Conservation (phyloP, 2,113 vertebrate genomes). For the Australoheros scitulus region DNA sequence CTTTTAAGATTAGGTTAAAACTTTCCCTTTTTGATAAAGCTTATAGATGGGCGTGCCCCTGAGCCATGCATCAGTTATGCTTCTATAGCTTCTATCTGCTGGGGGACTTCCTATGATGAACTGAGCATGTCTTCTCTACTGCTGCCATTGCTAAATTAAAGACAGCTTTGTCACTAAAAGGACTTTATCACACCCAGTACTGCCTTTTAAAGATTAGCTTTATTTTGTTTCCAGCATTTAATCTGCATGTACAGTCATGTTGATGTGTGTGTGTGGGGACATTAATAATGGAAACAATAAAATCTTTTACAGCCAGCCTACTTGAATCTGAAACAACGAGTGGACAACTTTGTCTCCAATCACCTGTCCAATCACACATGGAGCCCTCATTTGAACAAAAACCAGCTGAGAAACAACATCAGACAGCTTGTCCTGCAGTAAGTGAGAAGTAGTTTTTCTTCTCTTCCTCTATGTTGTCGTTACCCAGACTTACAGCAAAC, state of each 20-base stretch:
- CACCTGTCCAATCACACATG: slow-evolving; percentile 97
- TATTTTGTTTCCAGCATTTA: background rate
- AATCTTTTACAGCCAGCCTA: slow-evolving; percentile 88
- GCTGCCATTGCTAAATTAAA: no score
- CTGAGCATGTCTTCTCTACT: no score
- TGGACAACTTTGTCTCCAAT: slow-evolving; percentile 98
- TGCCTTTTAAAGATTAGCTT: no score
- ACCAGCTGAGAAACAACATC: slow-evolving; percentile 98
- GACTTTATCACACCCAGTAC: no score
- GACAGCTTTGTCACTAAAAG: no score
- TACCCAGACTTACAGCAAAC: background rate
- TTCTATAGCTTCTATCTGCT: no score
- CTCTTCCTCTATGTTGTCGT: background rate
- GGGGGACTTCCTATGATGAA: no score
- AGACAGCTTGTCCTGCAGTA: slow-evolving; percentile 97
- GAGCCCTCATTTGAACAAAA: slow-evolving; percentile 99
- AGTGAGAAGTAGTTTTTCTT: slow-evolving; percentile 63
- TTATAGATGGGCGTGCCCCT: no score
- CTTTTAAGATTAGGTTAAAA: no score
- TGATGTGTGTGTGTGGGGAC: background rate
- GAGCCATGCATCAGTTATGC: no score
- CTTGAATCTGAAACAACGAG: slow-evolving; percentile 94
- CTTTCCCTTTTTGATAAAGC: no score
- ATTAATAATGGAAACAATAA: background rate
- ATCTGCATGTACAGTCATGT: background rate